phyloP scores from a whole-genome alignment of 1,140 invertebrate species.

The Zelostemma sp. region DNA sequence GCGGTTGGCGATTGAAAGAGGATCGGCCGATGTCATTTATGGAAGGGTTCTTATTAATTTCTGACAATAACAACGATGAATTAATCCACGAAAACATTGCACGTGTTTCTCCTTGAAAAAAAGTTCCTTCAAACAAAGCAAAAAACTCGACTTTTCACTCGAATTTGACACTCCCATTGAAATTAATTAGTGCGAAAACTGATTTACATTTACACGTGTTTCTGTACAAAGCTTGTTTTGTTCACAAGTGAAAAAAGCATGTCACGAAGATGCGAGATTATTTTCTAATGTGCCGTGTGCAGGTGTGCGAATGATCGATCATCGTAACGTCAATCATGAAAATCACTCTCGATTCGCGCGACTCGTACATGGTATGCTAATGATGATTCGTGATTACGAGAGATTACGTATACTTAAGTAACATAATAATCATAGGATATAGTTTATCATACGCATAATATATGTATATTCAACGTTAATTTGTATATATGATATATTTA shows the following conservation, averaged over 20 bases:
- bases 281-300: slow-evolving; percentile 42
- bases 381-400: slow-evolving; percentile 55
- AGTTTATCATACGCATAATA: slow-evolving; percentile 52
- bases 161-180: no score
- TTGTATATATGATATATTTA: slow-evolving; percentile 62
- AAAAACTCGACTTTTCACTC: slow-evolving; percentile 3
- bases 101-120: not conserved
- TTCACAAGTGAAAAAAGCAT: slow-evolving; percentile 13
- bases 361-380: slow-evolving; percentile 32
- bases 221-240: not conserved
- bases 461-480: slow-evolving; percentile 61
- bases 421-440: slow-evolving; percentile 48
- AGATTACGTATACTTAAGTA: slow-evolving; percentile 51
- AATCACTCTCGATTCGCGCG: slow-evolving; percentile 31
- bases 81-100: no score
- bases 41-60: not conserved
- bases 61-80: not conserved
- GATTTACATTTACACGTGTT: not conserved
- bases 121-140: not conserved
- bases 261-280: slow-evolving; percentile 39
- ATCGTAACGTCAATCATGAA: slow-evolving; percentile 42
- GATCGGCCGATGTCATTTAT: no score
- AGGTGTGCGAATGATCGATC: slow-evolving; percentile 15
- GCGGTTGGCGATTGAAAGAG: no score
- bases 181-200: no score